Conservation (phyloP, 2,113 vertebrate genomes). For the Camelus bactrianus region DNA sequence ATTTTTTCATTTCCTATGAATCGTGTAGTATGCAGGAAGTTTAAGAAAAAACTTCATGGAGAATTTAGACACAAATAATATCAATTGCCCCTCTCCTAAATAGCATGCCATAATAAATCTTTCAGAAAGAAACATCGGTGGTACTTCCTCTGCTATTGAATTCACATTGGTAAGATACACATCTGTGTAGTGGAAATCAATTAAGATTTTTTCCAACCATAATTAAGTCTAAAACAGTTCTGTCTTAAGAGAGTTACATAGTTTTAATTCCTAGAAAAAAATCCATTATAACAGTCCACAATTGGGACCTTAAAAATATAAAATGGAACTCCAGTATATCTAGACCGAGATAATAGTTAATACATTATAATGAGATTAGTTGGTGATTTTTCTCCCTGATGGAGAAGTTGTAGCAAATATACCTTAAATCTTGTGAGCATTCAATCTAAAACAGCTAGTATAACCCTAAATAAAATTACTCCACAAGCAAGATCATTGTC, state of each 20-base stretch:
- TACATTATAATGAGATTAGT: not conserved
- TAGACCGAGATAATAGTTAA: not conserved
- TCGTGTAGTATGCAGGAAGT: not conserved
- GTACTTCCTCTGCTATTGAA: not conserved
- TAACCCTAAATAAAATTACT: not conserved
- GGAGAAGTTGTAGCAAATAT: not conserved
- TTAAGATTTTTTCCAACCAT: not conserved
- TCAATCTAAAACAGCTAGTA: not conserved
- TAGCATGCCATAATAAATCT: not conserved
- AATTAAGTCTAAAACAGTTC: not conserved
- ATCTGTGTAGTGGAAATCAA: not conserved
- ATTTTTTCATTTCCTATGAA: slow-evolving; percentile 1
- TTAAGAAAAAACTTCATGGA: not conserved
- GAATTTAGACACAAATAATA: not conserved
- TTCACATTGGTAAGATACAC: not conserved
- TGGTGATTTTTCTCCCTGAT: not conserved
- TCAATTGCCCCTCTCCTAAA: not conserved
- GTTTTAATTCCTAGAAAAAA: not conserved
- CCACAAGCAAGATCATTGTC: not conserved
- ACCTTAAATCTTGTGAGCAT: not conserved
- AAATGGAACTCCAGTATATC: not conserved
- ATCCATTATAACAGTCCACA: not conserved
- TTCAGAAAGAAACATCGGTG: not conserved
- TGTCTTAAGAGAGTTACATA: not conserved
- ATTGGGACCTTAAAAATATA: not conserved